These are phyloP conservation scores for Leptopilina myrica DNA, from an alignment of 2,888 invertebrate species.

Conservation along the genomic window DNA sequence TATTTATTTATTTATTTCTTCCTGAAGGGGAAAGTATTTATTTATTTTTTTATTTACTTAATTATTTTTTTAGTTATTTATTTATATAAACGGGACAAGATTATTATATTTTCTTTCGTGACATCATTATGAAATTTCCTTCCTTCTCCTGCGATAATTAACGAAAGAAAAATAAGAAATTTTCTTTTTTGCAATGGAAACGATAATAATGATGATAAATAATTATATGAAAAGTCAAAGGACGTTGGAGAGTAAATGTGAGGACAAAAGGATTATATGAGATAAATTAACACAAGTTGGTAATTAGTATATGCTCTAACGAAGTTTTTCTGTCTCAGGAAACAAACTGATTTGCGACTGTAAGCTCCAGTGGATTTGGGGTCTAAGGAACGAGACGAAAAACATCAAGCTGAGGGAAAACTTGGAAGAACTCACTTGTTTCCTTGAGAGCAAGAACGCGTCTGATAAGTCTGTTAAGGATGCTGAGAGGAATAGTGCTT, in stretches of 20 bases:
- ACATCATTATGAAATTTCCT: too few relatives aligned
- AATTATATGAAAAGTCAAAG: not conserved
- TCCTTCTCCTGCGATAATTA: too few relatives aligned
- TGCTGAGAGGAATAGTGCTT: slow-evolving; percentile 67
- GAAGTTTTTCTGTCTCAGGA: slow-evolving; percentile 78
- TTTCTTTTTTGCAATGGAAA: too few relatives aligned
- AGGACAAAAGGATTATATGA: not conserved
- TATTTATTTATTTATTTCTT: too few relatives aligned
- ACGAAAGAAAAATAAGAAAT: too few relatives aligned
- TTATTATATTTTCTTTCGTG: too few relatives aligned
- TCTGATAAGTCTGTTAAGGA: slow-evolving; percentile 65
- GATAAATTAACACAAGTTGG: not conserved
- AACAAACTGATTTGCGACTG: slow-evolving; percentile 92
- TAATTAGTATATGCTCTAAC: slow-evolving; percentile 13
- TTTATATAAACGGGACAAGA: too few relatives aligned
- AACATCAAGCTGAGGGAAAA: slow-evolving; percentile 83
- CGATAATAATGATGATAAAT: too few relatives aligned
- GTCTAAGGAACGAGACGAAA: slow-evolving; percentile 85
- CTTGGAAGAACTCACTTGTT: slow-evolving; percentile 85
- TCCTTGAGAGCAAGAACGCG: slow-evolving; percentile 78
- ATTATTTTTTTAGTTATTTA: too few relatives aligned
- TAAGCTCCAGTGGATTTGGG: slow-evolving; percentile 88
- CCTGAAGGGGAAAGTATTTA: too few relatives aligned
- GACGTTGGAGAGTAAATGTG: not conserved
- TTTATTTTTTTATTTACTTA: too few relatives aligned